Percentiles rank a stretch among this genome's conserved stretches.
Evolutionary conservation across 1,140 invertebrate species (phyloP).

Genomic region (Heliconius eleuchia): DNA sequence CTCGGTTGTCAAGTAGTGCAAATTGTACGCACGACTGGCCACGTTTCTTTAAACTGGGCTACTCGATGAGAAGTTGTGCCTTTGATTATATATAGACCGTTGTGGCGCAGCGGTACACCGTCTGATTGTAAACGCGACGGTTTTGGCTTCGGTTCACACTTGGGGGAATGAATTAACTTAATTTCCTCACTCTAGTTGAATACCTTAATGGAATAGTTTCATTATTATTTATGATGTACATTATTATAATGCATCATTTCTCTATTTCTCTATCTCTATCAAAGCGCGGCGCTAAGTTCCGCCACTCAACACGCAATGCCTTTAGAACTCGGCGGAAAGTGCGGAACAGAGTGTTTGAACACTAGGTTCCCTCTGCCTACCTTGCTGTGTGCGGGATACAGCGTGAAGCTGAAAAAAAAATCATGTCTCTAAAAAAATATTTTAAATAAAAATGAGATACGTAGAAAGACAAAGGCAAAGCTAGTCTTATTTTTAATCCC

Average conservation of each 20-base stretch:
- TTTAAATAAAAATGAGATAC: background rate
- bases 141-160: background rate
- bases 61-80: constrained; percentile 13
- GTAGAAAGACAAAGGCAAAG: background rate
- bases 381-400: too few species aligned
- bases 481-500: background rate
- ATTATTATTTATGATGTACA: too few species aligned
- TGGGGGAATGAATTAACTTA: background rate
- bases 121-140: background rate
- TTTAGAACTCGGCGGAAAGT: too few species aligned
- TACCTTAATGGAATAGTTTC: too few species aligned
- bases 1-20: constrained; percentile 51
- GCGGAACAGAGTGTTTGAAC: too few species aligned
- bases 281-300: too few species aligned
- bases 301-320: too few species aligned
- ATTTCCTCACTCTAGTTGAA: too few species aligned
- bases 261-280: too few species aligned
- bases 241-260: background rate
- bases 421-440: background rate
- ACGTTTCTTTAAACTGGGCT: constrained; percentile 21
- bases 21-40: constrained; percentile 53
- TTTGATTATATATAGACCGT: constrained; percentile 9
- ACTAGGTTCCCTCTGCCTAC: too few species aligned
- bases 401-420: too few species aligned
- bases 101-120: too few species aligned